Conservation (phyloP, 2,797 vertebrate species). For the Uromys caudimaculatus region DNA sequence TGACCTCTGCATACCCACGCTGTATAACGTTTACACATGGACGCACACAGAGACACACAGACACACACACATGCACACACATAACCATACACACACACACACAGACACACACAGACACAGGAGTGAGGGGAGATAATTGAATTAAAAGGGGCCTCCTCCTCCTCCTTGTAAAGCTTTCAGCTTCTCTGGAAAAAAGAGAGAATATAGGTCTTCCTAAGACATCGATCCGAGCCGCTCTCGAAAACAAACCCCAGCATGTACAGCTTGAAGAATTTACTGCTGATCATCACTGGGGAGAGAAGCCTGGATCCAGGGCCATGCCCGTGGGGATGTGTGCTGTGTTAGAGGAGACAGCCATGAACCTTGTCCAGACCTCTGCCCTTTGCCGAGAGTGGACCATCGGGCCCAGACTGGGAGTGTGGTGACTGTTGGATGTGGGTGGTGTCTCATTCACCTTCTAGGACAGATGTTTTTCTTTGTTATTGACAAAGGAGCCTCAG, state of each 20-base stretch:
- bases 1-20: not conserved
- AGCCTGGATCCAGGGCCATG: not conserved
- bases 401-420: not conserved
- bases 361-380: not conserved
- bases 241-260: not conserved
- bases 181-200: not conserved
- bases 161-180: not conserved
- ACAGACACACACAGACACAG: no score
- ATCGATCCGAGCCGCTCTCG: not conserved
- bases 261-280: not conserved
- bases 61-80: not conserved
- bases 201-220: not conserved
- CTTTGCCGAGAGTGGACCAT: not conserved
- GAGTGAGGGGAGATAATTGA: not conserved
- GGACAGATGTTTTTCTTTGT: not conserved
- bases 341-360: not conserved
- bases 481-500: not conserved
- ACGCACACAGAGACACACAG: no score
- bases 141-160: not conserved
- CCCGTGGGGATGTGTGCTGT: fast-evolving
- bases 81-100: no score
- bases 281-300: not conserved
- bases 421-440: fast-evolving
- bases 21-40: not conserved
- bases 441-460: not conserved